phyloP scores from a whole-genome alignment of 2,797 vertebrate genomes.

The Helicolenus hilgendorfi region DNA sequence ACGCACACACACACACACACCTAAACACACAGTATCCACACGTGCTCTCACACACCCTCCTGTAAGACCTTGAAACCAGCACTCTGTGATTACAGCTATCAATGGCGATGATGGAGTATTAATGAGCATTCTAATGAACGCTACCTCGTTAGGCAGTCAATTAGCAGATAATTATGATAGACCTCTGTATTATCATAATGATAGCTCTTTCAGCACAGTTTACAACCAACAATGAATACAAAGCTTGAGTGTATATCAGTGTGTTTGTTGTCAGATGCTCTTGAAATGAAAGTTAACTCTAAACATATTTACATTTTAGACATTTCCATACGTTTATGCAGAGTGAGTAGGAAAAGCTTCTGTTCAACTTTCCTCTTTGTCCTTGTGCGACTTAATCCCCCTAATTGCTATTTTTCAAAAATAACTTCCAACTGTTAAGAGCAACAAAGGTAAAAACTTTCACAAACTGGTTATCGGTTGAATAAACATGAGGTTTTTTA shows the following conservation, averaged over 20 bases:
- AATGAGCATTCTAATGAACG: slow-evolving; percentile 78
- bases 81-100: slow-evolving; percentile 78
- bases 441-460: slow-evolving; percentile 14
- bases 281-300: slow-evolving; percentile 11
- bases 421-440: not conserved
- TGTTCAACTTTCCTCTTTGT: not conserved
- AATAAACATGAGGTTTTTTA: slow-evolving; percentile 27
- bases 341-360: not conserved
- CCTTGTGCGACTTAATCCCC: not conserved
- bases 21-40: not conserved
- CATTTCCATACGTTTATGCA: not conserved
- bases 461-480: not conserved
- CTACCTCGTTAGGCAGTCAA: slow-evolving; percentile 82
- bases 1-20: not conserved
- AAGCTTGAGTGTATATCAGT: not conserved
- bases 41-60: slow-evolving; percentile 16
- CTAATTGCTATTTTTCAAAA: not conserved
- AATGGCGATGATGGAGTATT: slow-evolving; percentile 79
- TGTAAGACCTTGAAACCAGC: slow-evolving; percentile 77
- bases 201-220: slow-evolving; percentile 62
- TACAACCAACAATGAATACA: slow-evolving; percentile 27
- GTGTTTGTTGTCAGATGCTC: slow-evolving; percentile 18
- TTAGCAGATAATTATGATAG: slow-evolving; percentile 84
- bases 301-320: not conserved
- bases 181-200: slow-evolving; percentile 69